Percentiles rank a stretch among this genome's conserved stretches.
Evolutionary conservation across 2,113 vertebrate species (phyloP).

Genomic region (Sinocyclocheilus maitianheensis): DNA sequence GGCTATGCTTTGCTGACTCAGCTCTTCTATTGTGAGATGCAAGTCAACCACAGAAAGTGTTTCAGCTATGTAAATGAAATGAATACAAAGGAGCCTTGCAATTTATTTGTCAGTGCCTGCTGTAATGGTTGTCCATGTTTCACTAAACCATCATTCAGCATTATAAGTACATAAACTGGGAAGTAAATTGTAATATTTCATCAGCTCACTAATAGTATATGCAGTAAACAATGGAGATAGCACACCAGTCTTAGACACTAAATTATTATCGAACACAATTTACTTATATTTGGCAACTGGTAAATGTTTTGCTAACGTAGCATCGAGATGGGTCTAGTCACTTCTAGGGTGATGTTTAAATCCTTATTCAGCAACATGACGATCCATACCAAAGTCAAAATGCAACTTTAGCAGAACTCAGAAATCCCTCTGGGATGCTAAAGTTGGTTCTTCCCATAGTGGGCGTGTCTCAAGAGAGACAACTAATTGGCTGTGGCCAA

Average conservation of each 20-base stretch:
- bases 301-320: constrained; percentile 12
- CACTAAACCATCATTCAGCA: background rate
- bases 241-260: background rate
- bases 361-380: constrained; percentile 23
- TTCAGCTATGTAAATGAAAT: constrained; percentile 23
- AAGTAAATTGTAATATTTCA: background rate
- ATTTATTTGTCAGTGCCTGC: background rate
- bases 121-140: constrained; percentile 8
- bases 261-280: background rate
- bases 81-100: constrained; percentile 4
- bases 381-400: background rate
- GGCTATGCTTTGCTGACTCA: constrained; percentile 63
- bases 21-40: constrained; percentile 61
- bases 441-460: constrained; percentile 4
- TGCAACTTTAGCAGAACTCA: background rate
- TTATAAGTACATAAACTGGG: background rate
- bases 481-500: constrained; percentile 17
- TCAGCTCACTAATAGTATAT: background rate
- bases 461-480: constrained; percentile 39
- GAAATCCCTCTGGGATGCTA: constrained; percentile 8
- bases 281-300: background rate
- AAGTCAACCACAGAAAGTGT: constrained; percentile 18
- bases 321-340: background rate
- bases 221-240: background rate
- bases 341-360: constrained; percentile 16